Conservation (phyloP, 2,888 invertebrate species). For the Ferdinandea cuprea region DNA sequence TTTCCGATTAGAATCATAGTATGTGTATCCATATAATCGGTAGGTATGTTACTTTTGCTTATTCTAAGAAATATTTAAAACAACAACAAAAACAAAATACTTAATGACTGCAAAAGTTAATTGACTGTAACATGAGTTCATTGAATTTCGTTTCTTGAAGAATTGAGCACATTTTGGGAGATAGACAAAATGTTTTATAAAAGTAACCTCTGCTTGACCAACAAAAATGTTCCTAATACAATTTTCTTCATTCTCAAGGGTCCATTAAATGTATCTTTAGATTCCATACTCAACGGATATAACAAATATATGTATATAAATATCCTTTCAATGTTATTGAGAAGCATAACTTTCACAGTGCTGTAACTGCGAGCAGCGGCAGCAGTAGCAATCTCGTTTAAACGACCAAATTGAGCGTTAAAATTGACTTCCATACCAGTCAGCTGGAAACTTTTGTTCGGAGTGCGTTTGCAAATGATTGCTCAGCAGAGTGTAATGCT, state of each 20-base stretch:
- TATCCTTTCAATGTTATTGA: constrained; percentile 30
- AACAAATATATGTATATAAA: background rate
- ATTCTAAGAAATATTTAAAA: no score
- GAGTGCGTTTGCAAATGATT: constrained; percentile 56
- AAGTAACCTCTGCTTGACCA: background rate
- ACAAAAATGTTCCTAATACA: constrained; percentile 12
- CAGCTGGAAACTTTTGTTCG: constrained; percentile 58
- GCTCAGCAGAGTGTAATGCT: constrained; percentile 53
- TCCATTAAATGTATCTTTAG: constrained; percentile 5
- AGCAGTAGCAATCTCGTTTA: constrained; percentile 50
- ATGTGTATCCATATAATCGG: no score
- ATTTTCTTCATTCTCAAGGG: constrained; percentile 1
- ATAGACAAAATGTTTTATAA: no score
- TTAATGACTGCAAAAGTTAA: background rate
- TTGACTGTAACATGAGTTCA: background rate
- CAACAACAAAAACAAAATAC: no score
- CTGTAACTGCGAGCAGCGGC: constrained; percentile 7
- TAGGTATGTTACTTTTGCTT: no score
- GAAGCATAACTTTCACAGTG: constrained; percentile 8
- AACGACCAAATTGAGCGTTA: constrained; percentile 65
- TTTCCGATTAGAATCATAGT: no score
- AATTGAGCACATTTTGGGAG: background rate
- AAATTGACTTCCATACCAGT: constrained; percentile 63
- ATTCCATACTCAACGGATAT: background rate
- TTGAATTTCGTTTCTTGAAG: background rate